phyloP scores from a whole-genome alignment of 1,140 invertebrate genomes.

The Plutomurus gul region DNA sequence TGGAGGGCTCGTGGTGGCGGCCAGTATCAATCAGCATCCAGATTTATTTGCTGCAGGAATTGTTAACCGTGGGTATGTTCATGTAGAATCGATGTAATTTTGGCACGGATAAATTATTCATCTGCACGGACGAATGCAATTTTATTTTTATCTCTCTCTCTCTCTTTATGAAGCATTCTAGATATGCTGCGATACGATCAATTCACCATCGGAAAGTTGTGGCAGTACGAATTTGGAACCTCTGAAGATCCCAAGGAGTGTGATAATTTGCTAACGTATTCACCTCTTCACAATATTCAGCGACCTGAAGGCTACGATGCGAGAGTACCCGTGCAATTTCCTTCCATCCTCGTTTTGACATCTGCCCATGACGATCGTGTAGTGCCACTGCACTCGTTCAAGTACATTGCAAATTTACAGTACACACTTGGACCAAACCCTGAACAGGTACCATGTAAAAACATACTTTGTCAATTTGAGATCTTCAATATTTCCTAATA shows the following conservation, averaged over 20 bases:
- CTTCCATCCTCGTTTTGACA: conserved; percentile 85
- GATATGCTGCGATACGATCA: conserved; percentile 98
- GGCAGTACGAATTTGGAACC: conserved; percentile 93
- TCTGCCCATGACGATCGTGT: conserved; percentile 70
- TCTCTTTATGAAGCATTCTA: no score
- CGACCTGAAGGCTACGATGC: conserved; percentile 64
- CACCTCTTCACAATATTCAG: conserved; percentile 90
- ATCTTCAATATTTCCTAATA: no score
- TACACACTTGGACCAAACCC: conserved; percentile 67
- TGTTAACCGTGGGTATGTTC: conserved; percentile 66
- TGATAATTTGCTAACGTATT: conserved; percentile 85
- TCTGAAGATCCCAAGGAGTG: conserved; percentile 87
- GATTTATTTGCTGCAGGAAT: conserved; percentile 66
- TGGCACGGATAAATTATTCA: no score
- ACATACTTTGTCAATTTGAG: no score
- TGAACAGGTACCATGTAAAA: conserved; percentile 62
- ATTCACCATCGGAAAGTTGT: conserved; percentile 96
- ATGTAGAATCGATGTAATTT: no score
- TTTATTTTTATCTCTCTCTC: no score
- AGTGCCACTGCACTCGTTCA: conserved; percentile 92
- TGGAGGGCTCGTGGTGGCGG: conserved; percentile 68
- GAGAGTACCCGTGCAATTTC: conserved; percentile 70
- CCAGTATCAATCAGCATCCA: conserved; percentile 66
- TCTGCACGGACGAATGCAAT: no score
- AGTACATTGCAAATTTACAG: conserved; percentile 91